phyloP scores from a whole-genome alignment of 2,113 vertebrate species.

The Lucifuga dentata region DNA sequence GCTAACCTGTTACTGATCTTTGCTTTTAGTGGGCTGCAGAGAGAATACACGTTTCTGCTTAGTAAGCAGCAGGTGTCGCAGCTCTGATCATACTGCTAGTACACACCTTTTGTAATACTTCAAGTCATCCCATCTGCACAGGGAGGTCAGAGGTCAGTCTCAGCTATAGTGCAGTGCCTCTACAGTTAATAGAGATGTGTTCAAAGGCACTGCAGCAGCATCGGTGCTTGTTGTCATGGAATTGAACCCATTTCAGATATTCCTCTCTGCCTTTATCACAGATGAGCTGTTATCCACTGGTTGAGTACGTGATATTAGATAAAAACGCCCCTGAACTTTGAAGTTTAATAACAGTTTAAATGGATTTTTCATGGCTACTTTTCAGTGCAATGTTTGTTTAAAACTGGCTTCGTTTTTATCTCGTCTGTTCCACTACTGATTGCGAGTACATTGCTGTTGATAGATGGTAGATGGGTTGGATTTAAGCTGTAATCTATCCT shows the following conservation, averaged over 20 bases:
- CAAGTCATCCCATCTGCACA: constrained; percentile 1
- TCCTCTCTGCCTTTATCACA: constrained; percentile 6
- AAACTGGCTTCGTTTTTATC: constrained; percentile 11
- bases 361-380: background rate
- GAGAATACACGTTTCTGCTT: background rate
- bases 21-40: constrained; percentile 16
- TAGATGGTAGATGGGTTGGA: constrained; percentile 4
- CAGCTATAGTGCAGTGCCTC: background rate
- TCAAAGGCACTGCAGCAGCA: constrained; percentile 6
- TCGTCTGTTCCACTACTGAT: constrained; percentile 56
- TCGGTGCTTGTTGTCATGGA: constrained; percentile 13
- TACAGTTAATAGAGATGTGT: background rate
- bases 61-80: background rate
- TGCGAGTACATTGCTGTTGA: constrained; percentile 23
- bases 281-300: background rate
- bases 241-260: background rate
- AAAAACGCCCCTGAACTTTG: background rate
- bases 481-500: constrained; percentile 51
- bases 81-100: background rate
- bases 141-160: constrained; percentile 18
- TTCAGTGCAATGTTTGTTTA: background rate
- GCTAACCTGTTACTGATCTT: constrained; percentile 44
- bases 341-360: constrained; percentile 3
- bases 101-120: constrained; percentile 1
- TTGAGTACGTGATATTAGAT: background rate